Base-by-base conservation (phyloP, 23 tunicate species). In the Trididemnum clinides region DNA sequence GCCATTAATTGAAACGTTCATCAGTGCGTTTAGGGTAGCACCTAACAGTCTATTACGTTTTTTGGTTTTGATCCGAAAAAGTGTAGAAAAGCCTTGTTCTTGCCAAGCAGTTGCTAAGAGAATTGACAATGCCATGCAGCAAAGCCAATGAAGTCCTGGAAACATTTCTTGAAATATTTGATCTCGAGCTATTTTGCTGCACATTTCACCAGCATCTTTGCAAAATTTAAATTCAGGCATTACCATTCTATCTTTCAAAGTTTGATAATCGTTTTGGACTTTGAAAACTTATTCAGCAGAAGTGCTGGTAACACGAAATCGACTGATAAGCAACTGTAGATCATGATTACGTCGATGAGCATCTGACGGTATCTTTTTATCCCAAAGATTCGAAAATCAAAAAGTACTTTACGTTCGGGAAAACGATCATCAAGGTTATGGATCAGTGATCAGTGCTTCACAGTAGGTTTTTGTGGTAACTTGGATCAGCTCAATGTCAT, bases 131-230 rank as follows among this genome's bases (percentile, higher is more conserved):
- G 83, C 83, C 15, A 78, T 78, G 83, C 83, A 54, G 83, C 83
- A 78, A 78, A 78, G 83, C 65, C 83, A 51, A 78, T 78, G 83
- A 34, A 78, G 66, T 39, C 38, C 83, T 78, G 83, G 83, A 78
- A 78, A 51, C 83, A 78, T 78, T 78, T 78, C 66, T 51, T 54
- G 66, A 36, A 50, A 78, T 78, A 51, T 51, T 32, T 78, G 50
- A 51, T 78, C 83, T 78, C 83, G 83, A 78, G 83, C 83, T 33
- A 78, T 78, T 78, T 78, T 78, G 65, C 66, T 78, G 83, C 83
- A 78, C 51, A 78, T 66, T 50, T 78, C 66, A 78, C 83, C 83
- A 51, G 66, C 66, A 78, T 78, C 83, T 78, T 78, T 34, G 83
- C 66, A 78, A 36, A 78, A 78, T 66, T 78, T 66, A 78, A 78